Percentiles rank a stretch among this genome's conserved stretches.
Conservation (phyloP, 2,797 vertebrate genomes). For the Holocentrus rufus region DNA sequence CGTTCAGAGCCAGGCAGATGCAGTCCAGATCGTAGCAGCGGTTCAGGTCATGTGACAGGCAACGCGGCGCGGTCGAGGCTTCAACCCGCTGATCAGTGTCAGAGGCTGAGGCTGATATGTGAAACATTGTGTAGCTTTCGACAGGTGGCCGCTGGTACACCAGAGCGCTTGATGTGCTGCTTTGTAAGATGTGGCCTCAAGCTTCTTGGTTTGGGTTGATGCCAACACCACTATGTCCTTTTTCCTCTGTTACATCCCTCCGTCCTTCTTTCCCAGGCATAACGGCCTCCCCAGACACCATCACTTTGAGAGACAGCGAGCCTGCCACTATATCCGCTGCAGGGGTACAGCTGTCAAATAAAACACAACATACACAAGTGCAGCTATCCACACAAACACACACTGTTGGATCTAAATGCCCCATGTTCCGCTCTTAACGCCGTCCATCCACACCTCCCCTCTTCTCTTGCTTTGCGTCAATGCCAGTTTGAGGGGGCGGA, state of each 20-base stretch:
- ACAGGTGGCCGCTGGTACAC: not conserved
- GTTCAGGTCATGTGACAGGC: too few relatives aligned
- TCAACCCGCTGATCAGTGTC: too few relatives aligned
- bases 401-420: not conserved
- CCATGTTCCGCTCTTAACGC: not conserved
- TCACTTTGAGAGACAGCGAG: conserved; percentile 75
- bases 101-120: too few relatives aligned
- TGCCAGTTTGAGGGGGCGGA: conserved; percentile 80
- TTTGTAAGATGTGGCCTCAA: conserved; percentile 27
- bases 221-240: conserved; percentile 1
- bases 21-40: too few relatives aligned
- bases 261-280: conserved; percentile 59
- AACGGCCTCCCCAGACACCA: conserved; percentile 73
- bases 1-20: too few relatives aligned
- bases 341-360: conserved; percentile 56
- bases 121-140: too few relatives aligned
- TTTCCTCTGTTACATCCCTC: conserved; percentile 19
- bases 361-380: not conserved
- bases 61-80: too few relatives aligned
- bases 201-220: not conserved
- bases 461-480: conserved; percentile 1
- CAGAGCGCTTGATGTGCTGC: conserved; percentile 30
- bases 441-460: not conserved
- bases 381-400: too few relatives aligned
- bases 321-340: conserved; percentile 16